These are phyloP conservation scores for Cryptoleucopteryx plumbea DNA, from an alignment of 2,113 vertebrate species.

Conservation along the genomic window DNA sequence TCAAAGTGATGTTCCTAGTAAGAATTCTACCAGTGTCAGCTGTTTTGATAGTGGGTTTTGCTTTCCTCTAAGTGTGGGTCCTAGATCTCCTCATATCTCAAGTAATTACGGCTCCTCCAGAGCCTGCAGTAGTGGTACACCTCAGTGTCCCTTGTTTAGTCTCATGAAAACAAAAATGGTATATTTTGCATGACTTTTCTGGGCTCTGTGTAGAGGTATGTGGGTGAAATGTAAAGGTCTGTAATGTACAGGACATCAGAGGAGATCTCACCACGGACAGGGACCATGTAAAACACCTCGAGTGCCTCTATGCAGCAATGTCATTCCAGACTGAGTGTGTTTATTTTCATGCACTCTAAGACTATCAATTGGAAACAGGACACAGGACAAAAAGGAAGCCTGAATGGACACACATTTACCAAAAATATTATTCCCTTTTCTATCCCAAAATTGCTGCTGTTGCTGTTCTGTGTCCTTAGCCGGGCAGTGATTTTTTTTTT, in stretches of 20 bases:
- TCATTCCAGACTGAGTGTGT: not conserved
- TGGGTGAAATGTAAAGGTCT: not conserved
- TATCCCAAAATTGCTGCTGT: not conserved
- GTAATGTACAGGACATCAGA: not conserved
- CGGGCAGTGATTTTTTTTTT: not conserved
- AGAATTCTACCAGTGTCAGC: not conserved
- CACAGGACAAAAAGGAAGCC: not conserved
- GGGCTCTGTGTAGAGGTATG: not conserved
- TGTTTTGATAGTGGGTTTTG: not conserved
- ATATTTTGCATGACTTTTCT: not conserved
- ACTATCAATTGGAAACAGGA: not conserved
- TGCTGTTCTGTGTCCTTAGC: not conserved
- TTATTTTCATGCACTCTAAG: not conserved
- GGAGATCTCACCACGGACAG: not conserved
- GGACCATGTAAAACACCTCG: not conserved
- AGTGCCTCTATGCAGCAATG: not conserved
- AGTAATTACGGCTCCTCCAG: not conserved
- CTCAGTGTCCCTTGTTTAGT: not conserved
- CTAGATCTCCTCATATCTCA: not conserved
- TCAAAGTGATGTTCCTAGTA: not conserved
- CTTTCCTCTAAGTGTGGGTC: not conserved
- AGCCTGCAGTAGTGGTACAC: not conserved
- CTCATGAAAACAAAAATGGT: not conserved
- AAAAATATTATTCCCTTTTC: not conserved
- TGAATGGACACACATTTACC: not conserved